A percentile compares a stretch with the other conserved stretches of the same genome.
Conservation (phyloP, 2,797 vertebrate genomes). For the Euthynnus affinis region DNA sequence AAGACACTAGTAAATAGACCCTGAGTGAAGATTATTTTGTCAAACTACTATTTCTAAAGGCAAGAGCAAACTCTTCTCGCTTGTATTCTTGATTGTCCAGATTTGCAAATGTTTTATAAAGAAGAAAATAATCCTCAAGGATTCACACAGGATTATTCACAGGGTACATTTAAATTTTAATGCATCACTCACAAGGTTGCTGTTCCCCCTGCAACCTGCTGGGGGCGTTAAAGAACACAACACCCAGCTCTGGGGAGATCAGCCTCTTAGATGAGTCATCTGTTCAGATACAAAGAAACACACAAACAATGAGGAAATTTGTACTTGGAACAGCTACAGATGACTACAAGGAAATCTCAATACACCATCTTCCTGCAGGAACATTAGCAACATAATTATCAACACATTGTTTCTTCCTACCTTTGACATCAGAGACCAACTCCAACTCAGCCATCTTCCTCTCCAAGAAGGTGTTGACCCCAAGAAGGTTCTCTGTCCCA, state of each 20-base stretch:
- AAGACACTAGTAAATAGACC: too few relatives aligned
- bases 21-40: too few relatives aligned
- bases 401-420: conserved; percentile 75
- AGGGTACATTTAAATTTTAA: background rate
- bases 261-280: conserved; percentile 90
- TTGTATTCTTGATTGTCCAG: too few relatives aligned
- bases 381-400: conserved; percentile 53
- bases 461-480: conserved; percentile 92
- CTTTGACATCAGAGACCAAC: conserved; percentile 89
- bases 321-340: background rate
- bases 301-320: background rate
- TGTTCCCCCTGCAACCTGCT: conserved; percentile 74
- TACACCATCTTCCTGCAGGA: background rate
- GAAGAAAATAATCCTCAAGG: too few relatives aligned
- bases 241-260: conserved; percentile 93
- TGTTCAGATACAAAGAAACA: conserved; percentile 49
- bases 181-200: conserved; percentile 77
- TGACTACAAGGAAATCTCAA: background rate
- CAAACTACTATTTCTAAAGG: too few relatives aligned
- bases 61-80: too few relatives aligned
- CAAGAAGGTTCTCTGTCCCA: conserved; percentile 82
- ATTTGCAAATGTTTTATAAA: too few relatives aligned
- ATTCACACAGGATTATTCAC: too few relatives aligned
- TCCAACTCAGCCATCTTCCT: conserved; percentile 93
- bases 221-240: conserved; percentile 93